Percentiles rank a stretch among this genome's conserved stretches.
Evolutionary conservation across 1,140 invertebrate species (phyloP).

Genomic region (Odontomachus brunneus): DNA sequence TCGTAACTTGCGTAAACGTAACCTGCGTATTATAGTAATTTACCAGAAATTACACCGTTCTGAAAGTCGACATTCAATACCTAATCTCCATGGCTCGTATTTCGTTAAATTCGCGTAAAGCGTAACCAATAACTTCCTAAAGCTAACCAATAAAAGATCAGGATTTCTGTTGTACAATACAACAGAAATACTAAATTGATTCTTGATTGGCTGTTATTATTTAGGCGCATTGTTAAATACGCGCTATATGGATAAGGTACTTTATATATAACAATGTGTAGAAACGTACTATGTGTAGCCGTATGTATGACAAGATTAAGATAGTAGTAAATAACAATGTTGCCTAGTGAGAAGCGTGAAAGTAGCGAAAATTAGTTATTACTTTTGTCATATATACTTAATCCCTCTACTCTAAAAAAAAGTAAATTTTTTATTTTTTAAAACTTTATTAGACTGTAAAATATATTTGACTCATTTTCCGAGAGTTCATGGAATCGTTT

Average conservation of each 20-base stretch:
- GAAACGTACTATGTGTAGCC: neutral
- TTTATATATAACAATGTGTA: too few species aligned
- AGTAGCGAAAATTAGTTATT: neutral
- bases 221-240: neutral
- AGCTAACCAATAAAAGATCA: conserved; percentile 4
- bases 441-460: conserved; percentile 2
- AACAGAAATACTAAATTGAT: conserved; percentile 12
- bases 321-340: neutral
- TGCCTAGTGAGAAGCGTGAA: too few species aligned
- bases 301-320: neutral
- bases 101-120: too few species aligned
- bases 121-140: too few species aligned
- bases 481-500: neutral
- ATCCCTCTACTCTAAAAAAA: neutral
- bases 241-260: neutral
- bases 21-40: too few species aligned
- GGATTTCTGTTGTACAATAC: conserved; percentile 2
- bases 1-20: too few species aligned
- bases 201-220: too few species aligned
- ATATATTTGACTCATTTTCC: neutral
- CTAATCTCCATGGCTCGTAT: too few species aligned
- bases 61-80: too few species aligned
- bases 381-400: neutral
- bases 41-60: too few species aligned
- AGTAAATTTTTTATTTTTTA: too few species aligned